Evolutionary conservation across 1,140 invertebrate species (phyloP).

Genomic region (Piezodorus guildinii): DNA sequence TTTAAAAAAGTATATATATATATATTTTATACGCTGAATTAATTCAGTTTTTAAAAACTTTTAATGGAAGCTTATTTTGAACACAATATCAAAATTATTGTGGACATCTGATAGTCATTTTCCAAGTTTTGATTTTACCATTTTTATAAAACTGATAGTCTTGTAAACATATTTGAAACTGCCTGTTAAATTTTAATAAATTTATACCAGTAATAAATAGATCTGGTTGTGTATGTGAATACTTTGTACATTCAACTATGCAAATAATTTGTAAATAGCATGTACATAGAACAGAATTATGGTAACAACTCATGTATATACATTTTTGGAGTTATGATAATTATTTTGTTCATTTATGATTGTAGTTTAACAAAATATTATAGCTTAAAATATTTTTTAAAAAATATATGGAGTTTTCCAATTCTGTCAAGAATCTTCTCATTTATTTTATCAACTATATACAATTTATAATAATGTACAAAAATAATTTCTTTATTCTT

Average conservation of each 20-base stretch:
- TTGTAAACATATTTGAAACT: conserved; percentile 7
- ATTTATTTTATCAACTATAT: not conserved
- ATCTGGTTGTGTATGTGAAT: conserved; percentile 12
- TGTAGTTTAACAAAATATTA: conserved; percentile 3
- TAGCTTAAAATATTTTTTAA: not conserved
- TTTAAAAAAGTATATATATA: not conserved
- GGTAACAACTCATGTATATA: not conserved
- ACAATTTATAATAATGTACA: conserved; percentile 2
- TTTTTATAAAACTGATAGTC: not conserved
- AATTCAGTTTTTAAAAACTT: conserved; percentile 1
- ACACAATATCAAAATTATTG: not conserved
- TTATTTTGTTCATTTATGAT: conserved; percentile 4
- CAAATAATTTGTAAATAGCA: conserved; percentile 10
- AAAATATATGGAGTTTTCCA: not conserved
- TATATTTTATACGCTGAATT: not conserved
- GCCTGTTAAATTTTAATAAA: conserved; percentile 2
- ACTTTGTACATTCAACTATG: conserved; percentile 3
- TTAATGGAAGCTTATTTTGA: not conserved
- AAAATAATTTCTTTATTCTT: not conserved
- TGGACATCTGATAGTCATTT: not conserved
- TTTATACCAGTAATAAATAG: not conserved
- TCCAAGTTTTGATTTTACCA: not conserved
- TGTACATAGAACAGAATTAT: conserved; percentile 4
- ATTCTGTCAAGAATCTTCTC: too few species aligned
- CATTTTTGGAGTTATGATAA: conserved; percentile 2